These are phyloP conservation scores for Spinibarbus caldwelli DNA, from an alignment of 2,797 vertebrate species.

Conservation along the genomic window DNA sequence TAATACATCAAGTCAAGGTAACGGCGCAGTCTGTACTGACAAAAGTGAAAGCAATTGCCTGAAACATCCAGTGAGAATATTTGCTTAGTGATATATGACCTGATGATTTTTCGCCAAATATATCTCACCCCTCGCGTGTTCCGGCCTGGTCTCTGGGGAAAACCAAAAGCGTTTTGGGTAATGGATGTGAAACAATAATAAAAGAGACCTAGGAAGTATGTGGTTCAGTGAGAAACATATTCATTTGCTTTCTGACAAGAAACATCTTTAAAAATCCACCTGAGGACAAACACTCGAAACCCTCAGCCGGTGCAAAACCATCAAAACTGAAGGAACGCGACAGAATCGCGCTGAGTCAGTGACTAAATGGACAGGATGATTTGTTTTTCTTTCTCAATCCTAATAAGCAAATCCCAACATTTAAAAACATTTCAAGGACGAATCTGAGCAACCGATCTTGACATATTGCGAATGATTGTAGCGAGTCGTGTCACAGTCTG, in stretches of 20 bases:
- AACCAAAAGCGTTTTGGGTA: slow-evolving; percentile 44
- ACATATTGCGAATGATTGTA: not conserved
- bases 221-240: slow-evolving; percentile 38
- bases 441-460: not conserved
- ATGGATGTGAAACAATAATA: slow-evolving; percentile 51
- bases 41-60: slow-evolving; percentile 51
- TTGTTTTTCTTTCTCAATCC: slow-evolving; percentile 11
- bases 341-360: not conserved
- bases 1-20: slow-evolving; percentile 58
- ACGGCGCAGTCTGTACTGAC: slow-evolving; percentile 46
- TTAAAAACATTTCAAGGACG: slow-evolving; percentile 30
- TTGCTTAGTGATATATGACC: slow-evolving; percentile 60
- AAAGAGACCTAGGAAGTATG: slow-evolving; percentile 38
- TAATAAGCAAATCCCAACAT: slow-evolving; percentile 22
- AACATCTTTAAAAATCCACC: slow-evolving; percentile 49
- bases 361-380: not conserved
- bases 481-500: not conserved
- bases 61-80: slow-evolving; percentile 55
- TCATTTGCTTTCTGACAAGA: slow-evolving; percentile 55
- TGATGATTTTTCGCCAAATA: slow-evolving; percentile 52
- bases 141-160: slow-evolving; percentile 38
- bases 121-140: slow-evolving; percentile 45
- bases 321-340: not conserved
- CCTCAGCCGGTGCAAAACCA: slow-evolving; percentile 6
- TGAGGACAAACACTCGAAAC: slow-evolving; percentile 32